These are phyloP conservation scores for Stenolophus ochropezus DNA, from an alignment of 2,888 invertebrate genomes.

Conservation along the genomic window DNA sequence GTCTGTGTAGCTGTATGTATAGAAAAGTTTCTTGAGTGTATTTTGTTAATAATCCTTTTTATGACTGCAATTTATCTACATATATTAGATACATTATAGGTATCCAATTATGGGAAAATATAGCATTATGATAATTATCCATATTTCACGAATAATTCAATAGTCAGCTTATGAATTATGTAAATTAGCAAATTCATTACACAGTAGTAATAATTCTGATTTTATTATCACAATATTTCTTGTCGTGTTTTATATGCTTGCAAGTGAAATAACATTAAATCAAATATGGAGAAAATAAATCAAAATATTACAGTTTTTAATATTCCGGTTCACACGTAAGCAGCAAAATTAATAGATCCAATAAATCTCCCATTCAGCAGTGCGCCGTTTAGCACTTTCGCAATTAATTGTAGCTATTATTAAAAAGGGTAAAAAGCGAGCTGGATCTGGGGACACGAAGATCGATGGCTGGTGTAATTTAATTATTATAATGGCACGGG, in stretches of 20 bases:
- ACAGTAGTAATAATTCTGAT: neutral
- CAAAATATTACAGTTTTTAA: conserved; percentile 37
- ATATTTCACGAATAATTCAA: neutral
- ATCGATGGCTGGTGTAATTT: conserved; percentile 36
- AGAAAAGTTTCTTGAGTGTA: no score
- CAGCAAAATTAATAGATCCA: conserved; percentile 25
- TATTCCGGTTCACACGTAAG: conserved; percentile 23
- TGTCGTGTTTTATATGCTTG: neutral
- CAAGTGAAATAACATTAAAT: conserved; percentile 1
- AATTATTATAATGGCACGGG: conserved; percentile 37
- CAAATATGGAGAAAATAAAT: conserved; percentile 3
- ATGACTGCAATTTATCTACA: no score
- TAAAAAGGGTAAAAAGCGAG: neutral
- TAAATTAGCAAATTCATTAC: neutral
- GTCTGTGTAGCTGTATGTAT: no score
- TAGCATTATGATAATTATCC: neutral
- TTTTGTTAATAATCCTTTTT: no score
- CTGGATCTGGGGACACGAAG: conserved; percentile 13
- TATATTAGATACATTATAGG: no score
- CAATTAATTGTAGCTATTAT: conserved; percentile 18
- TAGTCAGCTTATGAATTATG: neutral
- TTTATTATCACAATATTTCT: neutral
- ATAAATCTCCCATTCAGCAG: conserved; percentile 19
- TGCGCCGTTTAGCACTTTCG: conserved; percentile 5
- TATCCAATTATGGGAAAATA: neutral